Base-by-base conservation (phyloP, 2,113 vertebrate species). In the Hydrochoerus hydrochaeris region DNA sequence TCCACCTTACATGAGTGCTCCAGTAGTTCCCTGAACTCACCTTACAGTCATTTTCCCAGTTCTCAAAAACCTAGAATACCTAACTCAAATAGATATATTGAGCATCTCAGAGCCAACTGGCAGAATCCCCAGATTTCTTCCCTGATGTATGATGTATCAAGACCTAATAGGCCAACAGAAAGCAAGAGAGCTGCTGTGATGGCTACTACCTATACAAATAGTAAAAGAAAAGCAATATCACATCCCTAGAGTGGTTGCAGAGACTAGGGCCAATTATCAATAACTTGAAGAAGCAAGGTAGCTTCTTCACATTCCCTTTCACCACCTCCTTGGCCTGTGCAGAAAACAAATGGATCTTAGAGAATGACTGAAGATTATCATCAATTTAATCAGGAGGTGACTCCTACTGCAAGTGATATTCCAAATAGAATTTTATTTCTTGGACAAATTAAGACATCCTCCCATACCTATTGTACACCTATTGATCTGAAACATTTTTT, bases 381-480 rank as follows among this genome's bases (percentile, higher is more conserved):
- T 85, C 73, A 84, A 62, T 65, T 95, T 54, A 84, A 88, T 65
- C 93, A 90, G 32, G 38, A 57, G 38, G 67, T 93, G 38, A 63
- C 24, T 62, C 20, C 7, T 58, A 20, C 91, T 96, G 75, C 67
- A 95, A 71, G 46, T 91, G 60, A 38, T 65, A 5, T 81, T 90
- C 26, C 54, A 52, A 78, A 58, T 93, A 19, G 80, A 69, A 49
- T 71, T 73, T 78, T 63, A 24, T 67, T 93, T 30, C 30, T 88
- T 73, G 38, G 46, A 54, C 62, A 93, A 88, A 93, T 85, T 65
- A 95, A 93, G 57, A 65, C 63, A 91, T 54, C 46, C 77, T 10
- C 46, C 60, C 26, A 28, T 62, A 41, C 32, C 65, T 81, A 77
- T 24, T 60, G 41, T 65, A 32, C 11, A 67, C 54, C 14, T 95